Conservation (phyloP, 2,888 invertebrate species). For the Odontothrips loti region DNA sequence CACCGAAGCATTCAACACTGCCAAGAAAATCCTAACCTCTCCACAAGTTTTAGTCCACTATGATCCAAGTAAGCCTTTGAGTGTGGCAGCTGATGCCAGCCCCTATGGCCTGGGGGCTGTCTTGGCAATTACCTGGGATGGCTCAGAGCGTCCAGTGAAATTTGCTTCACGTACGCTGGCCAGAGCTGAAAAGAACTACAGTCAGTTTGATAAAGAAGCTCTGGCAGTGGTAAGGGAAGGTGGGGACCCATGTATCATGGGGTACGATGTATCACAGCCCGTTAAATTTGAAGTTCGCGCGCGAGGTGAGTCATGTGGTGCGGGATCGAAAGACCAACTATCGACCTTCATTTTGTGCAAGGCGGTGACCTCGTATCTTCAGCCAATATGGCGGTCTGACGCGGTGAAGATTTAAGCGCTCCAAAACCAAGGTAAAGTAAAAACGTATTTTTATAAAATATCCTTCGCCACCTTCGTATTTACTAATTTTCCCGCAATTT, state of each 20-base stretch:
- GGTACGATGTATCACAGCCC: background rate
- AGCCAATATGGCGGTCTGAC: background rate
- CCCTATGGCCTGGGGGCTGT: too few relatives aligned
- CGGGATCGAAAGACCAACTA: background rate
- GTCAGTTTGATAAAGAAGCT: too few relatives aligned
- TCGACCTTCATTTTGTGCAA: background rate
- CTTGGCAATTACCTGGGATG: too few relatives aligned
- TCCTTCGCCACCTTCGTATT: background rate
- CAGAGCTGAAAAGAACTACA: too few relatives aligned
- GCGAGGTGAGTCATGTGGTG: background rate
- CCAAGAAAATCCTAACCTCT: too few relatives aligned
- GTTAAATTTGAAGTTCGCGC: background rate
- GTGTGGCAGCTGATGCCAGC: too few relatives aligned
- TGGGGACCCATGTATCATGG: background rate
- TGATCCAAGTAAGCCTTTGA: too few relatives aligned
- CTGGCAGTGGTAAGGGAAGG: background rate
- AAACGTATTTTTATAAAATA: background rate
- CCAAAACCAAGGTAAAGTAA: background rate
- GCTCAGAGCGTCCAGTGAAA: too few relatives aligned
- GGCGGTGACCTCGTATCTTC: background rate
- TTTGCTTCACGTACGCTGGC: too few relatives aligned
- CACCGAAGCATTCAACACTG: too few relatives aligned
- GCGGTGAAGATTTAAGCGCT: background rate
- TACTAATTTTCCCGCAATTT: background rate
- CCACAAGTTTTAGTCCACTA: too few relatives aligned